phyloP scores from a whole-genome alignment of 2,797 vertebrate genomes.

The Helicolenus hilgendorfi region DNA sequence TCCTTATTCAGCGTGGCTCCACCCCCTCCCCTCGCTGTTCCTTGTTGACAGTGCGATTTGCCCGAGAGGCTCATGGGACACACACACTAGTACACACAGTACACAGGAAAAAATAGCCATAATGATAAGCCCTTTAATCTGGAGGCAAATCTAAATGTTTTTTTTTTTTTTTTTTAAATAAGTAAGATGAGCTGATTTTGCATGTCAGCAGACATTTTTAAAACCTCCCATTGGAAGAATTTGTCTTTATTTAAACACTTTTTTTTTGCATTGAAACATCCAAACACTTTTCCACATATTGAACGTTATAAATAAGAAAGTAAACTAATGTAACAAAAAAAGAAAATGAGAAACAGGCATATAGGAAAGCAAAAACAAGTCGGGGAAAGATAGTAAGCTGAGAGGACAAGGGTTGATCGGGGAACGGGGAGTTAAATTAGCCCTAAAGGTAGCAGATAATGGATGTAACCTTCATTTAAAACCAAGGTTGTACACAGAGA shows the following conservation, averaged over 20 bases:
- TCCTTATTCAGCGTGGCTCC: slow-evolving; percentile 75
- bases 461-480: slow-evolving; percentile 71
- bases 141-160: not conserved
- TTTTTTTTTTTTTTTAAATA: not conserved
- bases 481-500: slow-evolving; percentile 45
- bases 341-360: too few relatives aligned
- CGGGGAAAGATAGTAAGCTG: not conserved
- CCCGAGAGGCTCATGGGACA: slow-evolving; percentile 77
- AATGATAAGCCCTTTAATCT: slow-evolving; percentile 19
- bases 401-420: slow-evolving; percentile 5
- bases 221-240: not conserved
- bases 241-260: not conserved
- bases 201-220: not conserved
- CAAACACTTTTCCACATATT: not conserved
- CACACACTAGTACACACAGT: slow-evolving; percentile 14
- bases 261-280: not conserved
- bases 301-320: not conserved
- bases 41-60: slow-evolving; percentile 59
- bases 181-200: not conserved
- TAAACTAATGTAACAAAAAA: not conserved
- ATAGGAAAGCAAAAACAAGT: not conserved
- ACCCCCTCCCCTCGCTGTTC: slow-evolving; percentile 1
- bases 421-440: slow-evolving; percentile 34
- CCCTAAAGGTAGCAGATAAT: slow-evolving; percentile 75
- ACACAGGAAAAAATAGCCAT: slow-evolving; percentile 48